Evolutionary conservation across 2,113 vertebrate species (phyloP), one percentile per base, ranked within the genome.

Genomic region (Apistogramma diplotaenia): DNA sequence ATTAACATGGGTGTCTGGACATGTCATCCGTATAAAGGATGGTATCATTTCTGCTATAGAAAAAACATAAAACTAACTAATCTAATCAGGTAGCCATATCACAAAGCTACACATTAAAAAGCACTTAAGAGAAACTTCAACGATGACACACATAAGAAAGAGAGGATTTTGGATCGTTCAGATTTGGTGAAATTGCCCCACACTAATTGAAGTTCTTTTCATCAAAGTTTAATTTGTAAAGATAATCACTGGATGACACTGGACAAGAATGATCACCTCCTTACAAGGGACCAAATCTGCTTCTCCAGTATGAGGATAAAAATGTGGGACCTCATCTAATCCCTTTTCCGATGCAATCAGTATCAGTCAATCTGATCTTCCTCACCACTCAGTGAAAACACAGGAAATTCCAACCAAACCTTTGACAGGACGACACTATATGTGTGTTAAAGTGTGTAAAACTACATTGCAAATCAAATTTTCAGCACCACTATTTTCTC

Each of bases 1-100:
- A 85, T 87, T 76, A 84, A 65, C n/a, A 11, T 31, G 16, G 59
- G 23, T 57, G 65, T 83, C 80, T 78, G 83, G 74, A 75, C 62
- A 58, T 61, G 72, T 76, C 51, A 60, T 35, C 40, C 62, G 35
- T 12, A 31, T n/a, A 74, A 74, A 76, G 49, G 58, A 70, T 12
- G 23, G 13, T 51, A 70, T 70, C 43, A 70, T 1, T 31, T 43
- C 25, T 51, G 16, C 65, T 31, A 70, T n/a, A 51, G 43, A 51
- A 70, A 70, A 70, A 70, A 51, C 59, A 86, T 84, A 72, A 78
- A 89, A 55, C 77, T 70, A 77, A 56, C 56, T 27, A 59, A 83
- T 87, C 53, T 65, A 76, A 86, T 90, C 67, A 59, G 40, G 25
- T 35, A 40, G 40, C 18, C 61, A 56, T 6, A 27, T 73, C 73